Evolutionary conservation across 2,797 vertebrate species (phyloP).

Genomic region (Melanotaenia maccullochi): DNA sequence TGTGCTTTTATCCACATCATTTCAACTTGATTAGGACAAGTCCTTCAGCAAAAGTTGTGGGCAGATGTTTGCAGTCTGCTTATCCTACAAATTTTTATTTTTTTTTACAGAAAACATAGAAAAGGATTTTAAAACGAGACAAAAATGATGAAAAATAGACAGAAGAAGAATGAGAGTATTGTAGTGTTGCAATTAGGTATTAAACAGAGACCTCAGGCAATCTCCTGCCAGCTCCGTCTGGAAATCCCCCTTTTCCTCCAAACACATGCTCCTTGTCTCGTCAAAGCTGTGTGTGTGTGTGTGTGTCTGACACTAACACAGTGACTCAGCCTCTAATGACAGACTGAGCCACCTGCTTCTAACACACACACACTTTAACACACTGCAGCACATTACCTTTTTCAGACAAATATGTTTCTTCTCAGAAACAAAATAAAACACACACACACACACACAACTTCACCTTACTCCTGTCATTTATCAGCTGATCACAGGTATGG

Average conservation of each 20-base stretch:
- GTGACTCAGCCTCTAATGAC: conserved; percentile 77
- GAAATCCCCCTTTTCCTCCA: conserved; percentile 67
- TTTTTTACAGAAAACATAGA: not conserved
- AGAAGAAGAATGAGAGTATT: conserved; percentile 38
- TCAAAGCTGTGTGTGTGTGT: conserved; percentile 51
- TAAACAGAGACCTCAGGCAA: conserved; percentile 52
- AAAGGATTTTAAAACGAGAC: not conserved
- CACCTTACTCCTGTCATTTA: conserved; percentile 46
- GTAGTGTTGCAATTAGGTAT: conserved; percentile 54
- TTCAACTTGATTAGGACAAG: not conserved
- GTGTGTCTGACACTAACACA: conserved; percentile 25
- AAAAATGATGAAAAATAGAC: conserved; percentile 4
- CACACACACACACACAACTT: conserved; percentile 23
- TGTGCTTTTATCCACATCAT: not conserved
- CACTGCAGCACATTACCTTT: conserved; percentile 28
- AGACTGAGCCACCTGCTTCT: conserved; percentile 73
- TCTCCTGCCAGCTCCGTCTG: conserved; percentile 56
- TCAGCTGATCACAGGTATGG: conserved; percentile 38
- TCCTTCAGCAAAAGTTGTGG: not conserved
- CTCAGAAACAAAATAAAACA: conserved; percentile 2
- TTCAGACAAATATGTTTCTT: conserved; percentile 29
- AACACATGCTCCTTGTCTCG: conserved; percentile 59
- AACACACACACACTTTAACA: conserved; percentile 30
- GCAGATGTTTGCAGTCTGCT: not conserved
- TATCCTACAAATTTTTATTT: not conserved